These are phyloP conservation scores for Acleris emargana DNA, from an alignment of 2,888 invertebrate species.

Conservation along the genomic window DNA sequence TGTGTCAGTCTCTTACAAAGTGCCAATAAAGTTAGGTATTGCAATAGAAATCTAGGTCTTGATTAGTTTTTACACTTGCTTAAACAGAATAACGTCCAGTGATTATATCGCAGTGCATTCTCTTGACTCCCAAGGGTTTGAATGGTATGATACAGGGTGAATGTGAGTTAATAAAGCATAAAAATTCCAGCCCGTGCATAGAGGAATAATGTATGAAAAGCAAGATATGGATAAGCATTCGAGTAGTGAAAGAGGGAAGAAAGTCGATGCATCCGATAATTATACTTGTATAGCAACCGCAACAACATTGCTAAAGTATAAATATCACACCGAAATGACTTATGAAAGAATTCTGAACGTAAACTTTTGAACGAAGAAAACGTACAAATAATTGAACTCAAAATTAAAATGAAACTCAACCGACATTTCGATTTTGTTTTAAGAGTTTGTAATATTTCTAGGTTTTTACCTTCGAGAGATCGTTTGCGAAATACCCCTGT, in stretches of 20 bases:
- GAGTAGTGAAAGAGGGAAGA: constrained; percentile 73
- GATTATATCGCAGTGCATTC: constrained; percentile 72
- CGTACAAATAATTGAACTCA: constrained; percentile 59
- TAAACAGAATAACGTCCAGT: constrained; percentile 66
- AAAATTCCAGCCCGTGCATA: constrained; percentile 81
- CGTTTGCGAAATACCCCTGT: constrained; percentile 97
- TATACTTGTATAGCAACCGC: constrained; percentile 58
- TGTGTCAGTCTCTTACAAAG: constrained; percentile 62
- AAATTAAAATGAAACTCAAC: constrained; percentile 67
- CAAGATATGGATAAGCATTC: constrained; percentile 81
- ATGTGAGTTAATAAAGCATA: constrained; percentile 76
- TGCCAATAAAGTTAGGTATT: constrained; percentile 60
- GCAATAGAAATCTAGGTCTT: constrained; percentile 42
- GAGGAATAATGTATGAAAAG: constrained; percentile 79
- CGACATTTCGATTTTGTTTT: constrained; percentile 69
- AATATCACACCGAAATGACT: constrained; percentile 66
- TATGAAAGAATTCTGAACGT: constrained; percentile 60
- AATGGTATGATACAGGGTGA: constrained; percentile 77
- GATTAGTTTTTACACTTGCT: constrained; percentile 37
- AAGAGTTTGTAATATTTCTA: constrained; percentile 71
- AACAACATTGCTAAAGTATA: constrained; percentile 56
- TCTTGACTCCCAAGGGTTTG: constrained; percentile 68
- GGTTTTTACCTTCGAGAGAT: constrained; percentile 96
- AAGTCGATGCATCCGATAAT: constrained; percentile 64
- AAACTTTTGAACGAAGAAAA: constrained; percentile 52